Evolutionary conservation across 2,888 invertebrate species (phyloP).

Genomic region (Cacoxenus indagator): DNA sequence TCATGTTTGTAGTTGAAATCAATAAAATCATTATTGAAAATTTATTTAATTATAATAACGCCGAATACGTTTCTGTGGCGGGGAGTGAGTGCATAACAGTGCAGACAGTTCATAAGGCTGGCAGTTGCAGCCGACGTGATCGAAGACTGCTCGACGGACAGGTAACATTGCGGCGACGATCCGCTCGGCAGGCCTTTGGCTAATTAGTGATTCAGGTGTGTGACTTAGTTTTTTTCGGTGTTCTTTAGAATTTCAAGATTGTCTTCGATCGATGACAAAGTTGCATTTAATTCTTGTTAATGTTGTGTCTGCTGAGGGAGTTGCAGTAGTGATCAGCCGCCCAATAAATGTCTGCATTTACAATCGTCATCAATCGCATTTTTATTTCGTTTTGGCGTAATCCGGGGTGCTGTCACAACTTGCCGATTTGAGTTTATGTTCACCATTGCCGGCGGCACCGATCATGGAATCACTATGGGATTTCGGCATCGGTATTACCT

Average conservation of each 20-base stretch:
- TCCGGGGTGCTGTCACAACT: not conserved
- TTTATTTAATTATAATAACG: too few species aligned
- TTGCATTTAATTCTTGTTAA: not conserved
- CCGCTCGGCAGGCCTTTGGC: slow-evolving; percentile 23
- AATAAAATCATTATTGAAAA: slow-evolving; percentile 62
- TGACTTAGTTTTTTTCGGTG: slow-evolving; percentile 44
- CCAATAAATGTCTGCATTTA: not conserved
- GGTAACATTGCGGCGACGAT: not conserved
- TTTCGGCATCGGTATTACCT: too few species aligned
- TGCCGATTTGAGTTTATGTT: too few species aligned
- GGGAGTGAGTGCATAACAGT: not conserved
- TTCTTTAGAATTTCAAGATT: slow-evolving; percentile 54
- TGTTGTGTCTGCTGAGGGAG: not conserved
- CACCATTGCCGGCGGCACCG: too few species aligned
- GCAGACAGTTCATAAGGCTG: too few species aligned
- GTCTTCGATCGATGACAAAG: slow-evolving; percentile 17
- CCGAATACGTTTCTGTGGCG: too few species aligned
- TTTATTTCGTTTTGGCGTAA: not conserved
- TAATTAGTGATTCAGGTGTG: slow-evolving; percentile 62
- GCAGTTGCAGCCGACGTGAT: slow-evolving; percentile 30
- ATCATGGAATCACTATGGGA: too few species aligned
- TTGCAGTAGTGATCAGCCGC: not conserved
- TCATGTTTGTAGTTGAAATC: slow-evolving; percentile 50
- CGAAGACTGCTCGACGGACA: slow-evolving; percentile 31
- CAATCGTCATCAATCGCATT: not conserved